A percentile compares a stretch with the other conserved stretches of the same genome.
Evolutionary conservation across 2,113 vertebrate genomes (phyloP).

Genomic region (Xiphias gladius): DNA sequence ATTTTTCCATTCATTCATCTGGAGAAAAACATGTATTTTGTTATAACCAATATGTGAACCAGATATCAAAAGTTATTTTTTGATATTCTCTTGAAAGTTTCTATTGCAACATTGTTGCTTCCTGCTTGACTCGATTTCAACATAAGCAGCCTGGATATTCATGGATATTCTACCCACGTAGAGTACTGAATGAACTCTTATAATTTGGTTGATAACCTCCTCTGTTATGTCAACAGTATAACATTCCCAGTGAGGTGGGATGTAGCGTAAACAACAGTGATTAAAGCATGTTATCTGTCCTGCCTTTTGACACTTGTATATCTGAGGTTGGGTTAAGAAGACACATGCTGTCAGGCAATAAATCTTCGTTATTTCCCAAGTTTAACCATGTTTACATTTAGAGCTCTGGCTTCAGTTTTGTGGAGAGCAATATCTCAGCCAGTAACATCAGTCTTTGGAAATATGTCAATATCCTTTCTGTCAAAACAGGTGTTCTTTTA

Average conservation of each 20-base stretch:
- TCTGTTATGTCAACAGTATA: slow-evolving; percentile 69
- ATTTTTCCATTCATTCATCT: slow-evolving; percentile 21
- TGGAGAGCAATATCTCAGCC: slow-evolving; percentile 24
- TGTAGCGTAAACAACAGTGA: slow-evolving; percentile 74
- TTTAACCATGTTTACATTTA: slow-evolving; percentile 61
- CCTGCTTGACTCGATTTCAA: slow-evolving; percentile 18
- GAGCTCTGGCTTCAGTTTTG: slow-evolving; percentile 28
- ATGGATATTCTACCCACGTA: slow-evolving; percentile 63
- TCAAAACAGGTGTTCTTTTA: slow-evolving; percentile 29
- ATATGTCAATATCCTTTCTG: slow-evolving; percentile 26
- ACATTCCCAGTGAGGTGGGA: slow-evolving; percentile 62
- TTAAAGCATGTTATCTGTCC: slow-evolving; percentile 71
- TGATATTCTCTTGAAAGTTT: neutral
- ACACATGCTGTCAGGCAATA: slow-evolving; percentile 67
- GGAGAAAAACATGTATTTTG: slow-evolving; percentile 4
- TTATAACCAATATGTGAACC: neutral
- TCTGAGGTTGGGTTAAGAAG: slow-evolving; percentile 64
- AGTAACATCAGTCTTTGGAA: slow-evolving; percentile 15
- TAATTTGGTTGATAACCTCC: slow-evolving; percentile 76
- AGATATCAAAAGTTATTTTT: neutral
- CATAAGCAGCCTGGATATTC: slow-evolving; percentile 18
- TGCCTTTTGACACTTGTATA: slow-evolving; percentile 73
- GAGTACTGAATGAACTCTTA: slow-evolving; percentile 55
- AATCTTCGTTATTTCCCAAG: slow-evolving; percentile 65
- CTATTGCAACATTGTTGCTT: slow-evolving; percentile 1